phyloP scores from a whole-genome alignment of 2,113 vertebrate genomes.

The Microcebus ravelobensis region DNA sequence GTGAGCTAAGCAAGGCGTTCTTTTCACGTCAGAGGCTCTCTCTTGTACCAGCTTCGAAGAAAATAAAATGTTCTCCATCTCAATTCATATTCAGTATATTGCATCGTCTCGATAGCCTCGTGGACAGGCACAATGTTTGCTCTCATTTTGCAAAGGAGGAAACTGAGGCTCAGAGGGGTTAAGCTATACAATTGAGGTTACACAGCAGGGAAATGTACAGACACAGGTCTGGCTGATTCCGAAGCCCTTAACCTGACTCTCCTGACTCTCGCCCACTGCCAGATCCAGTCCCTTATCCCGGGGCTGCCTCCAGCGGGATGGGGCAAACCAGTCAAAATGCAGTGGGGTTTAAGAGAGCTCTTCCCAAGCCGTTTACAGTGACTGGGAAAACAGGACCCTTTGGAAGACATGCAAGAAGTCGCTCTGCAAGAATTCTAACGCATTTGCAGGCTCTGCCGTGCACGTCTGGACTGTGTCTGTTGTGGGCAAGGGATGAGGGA shows the following conservation, averaged over 20 bases:
- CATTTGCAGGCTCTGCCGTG: neutral
- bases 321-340: neutral
- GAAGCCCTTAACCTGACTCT: neutral
- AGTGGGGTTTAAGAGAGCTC: neutral
- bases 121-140: neutral
- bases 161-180: neutral
- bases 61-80: neutral
- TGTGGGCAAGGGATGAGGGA: constrained; percentile 38
- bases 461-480: neutral
- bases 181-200: neutral
- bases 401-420: constrained; percentile 13
- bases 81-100: neutral
- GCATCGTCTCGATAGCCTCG: neutral
- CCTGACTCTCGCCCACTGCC: neutral
- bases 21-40: neutral
- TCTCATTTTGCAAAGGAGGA: constrained; percentile 11
- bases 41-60: neutral
- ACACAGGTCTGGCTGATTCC: neutral
- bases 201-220: neutral
- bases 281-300: neutral
- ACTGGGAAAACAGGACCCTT: constrained; percentile 43
- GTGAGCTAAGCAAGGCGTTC: neutral
- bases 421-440: constrained; percentile 62
- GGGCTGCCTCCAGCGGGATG: neutral
- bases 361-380: neutral